These are phyloP conservation scores for Sebastes nivosus DNA, from an alignment of 2,797 vertebrate genomes.

Conservation along the genomic window DNA sequence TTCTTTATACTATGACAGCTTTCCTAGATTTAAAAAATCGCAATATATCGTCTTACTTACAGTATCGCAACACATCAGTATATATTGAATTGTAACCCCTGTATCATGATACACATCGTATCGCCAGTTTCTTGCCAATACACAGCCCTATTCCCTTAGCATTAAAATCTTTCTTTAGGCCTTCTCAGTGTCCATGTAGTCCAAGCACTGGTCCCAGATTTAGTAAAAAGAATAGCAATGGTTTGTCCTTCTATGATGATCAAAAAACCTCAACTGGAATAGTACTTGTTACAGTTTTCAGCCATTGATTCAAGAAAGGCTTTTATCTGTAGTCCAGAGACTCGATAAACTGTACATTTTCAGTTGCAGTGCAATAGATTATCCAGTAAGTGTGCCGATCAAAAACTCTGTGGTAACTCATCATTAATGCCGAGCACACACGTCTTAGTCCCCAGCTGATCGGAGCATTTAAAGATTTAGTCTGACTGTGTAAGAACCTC, in stretches of 20 bases:
- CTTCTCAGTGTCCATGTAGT: background rate
- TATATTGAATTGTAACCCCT: too few species aligned
- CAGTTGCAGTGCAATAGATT: background rate
- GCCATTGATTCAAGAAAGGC: background rate
- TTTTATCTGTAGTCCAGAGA: background rate
- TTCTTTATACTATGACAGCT: too few species aligned
- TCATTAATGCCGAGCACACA: background rate
- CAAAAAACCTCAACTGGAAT: background rate
- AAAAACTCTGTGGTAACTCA: background rate
- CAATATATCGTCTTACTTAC: too few species aligned
- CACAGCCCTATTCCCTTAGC: background rate
- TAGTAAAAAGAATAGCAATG: background rate
- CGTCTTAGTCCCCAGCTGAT: background rate
- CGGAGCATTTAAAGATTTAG: background rate
- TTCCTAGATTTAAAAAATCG: too few species aligned
- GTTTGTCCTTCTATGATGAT: background rate
- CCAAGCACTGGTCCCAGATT: background rate
- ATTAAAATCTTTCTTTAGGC: background rate
- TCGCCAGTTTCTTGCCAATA: too few species aligned
- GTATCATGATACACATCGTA: too few species aligned
- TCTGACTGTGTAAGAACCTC: background rate
- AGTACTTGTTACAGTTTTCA: background rate
- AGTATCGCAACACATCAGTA: too few species aligned
- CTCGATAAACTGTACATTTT: background rate
- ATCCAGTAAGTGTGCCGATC: background rate